These are phyloP conservation scores for Apocrypta bakeri DNA, from an alignment of 1,140 invertebrate species.

Conservation along the genomic window DNA sequence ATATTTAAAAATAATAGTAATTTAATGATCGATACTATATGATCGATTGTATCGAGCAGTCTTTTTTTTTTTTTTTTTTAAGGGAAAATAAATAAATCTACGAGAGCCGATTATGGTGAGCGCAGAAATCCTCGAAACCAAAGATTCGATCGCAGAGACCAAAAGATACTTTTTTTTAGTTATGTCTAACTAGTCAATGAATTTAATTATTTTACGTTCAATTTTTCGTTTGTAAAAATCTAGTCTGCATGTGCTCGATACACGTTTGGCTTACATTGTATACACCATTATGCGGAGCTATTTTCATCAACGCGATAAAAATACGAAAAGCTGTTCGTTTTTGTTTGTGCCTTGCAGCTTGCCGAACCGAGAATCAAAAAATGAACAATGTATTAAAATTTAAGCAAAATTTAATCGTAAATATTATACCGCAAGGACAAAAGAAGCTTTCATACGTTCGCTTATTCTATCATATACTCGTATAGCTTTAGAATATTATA, in stretches of 20 bases:
- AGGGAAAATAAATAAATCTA: not conserved
- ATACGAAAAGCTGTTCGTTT: constrained; percentile 62
- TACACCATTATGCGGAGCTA: constrained; percentile 49
- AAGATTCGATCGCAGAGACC: constrained; percentile 15
- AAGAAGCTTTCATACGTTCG: too few relatives aligned
- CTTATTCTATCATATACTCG: too few relatives aligned
- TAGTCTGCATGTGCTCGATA: constrained; percentile 28
- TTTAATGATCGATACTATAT: not conserved
- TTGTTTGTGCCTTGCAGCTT: constrained; percentile 72
- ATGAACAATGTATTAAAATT: constrained; percentile 48
- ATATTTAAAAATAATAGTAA: constrained; percentile 55
- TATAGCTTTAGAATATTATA: not conserved
- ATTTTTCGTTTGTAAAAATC: constrained; percentile 48
- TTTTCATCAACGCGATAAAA: constrained; percentile 18
- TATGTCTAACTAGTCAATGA: constrained; percentile 43
- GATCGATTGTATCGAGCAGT: not conserved
- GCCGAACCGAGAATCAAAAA: constrained; percentile 65
- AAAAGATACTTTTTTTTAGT: constrained; percentile 3
- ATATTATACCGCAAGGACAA: not conserved
- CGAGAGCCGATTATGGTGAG: too few relatives aligned
- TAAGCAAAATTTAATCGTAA: constrained; percentile 14
- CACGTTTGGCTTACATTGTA: not conserved
- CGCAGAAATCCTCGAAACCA: constrained; percentile 39
- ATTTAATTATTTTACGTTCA: not conserved
- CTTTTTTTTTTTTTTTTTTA: too few relatives aligned